Percentiles rank a stretch among this genome's conserved stretches.
Conservation (phyloP, 2,113 vertebrate genomes). For the Sardina pilchardus region DNA sequence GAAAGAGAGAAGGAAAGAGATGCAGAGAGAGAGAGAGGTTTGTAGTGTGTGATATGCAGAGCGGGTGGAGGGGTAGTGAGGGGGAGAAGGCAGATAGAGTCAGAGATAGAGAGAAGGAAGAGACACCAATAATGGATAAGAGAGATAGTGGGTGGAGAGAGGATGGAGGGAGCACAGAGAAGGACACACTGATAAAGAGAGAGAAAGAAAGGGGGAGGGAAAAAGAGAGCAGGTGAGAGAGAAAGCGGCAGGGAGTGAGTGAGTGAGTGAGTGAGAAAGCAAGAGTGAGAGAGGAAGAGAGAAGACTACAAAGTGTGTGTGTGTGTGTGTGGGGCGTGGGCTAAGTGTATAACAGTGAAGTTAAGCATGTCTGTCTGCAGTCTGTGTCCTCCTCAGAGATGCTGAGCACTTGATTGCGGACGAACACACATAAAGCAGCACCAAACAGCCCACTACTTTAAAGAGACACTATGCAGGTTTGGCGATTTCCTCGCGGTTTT, state of each 20-base stretch:
- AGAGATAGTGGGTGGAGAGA: neutral
- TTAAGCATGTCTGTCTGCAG: neutral
- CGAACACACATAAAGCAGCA: neutral
- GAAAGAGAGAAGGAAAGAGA: neutral
- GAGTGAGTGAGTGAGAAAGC: neutral
- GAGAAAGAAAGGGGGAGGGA: neutral
- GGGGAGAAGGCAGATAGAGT: constrained; percentile 1
- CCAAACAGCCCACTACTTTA: neutral
- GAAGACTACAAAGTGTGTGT: neutral
- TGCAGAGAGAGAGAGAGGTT: neutral
- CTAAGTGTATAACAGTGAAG: neutral
- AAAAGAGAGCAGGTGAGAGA: neutral
- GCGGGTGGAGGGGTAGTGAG: neutral
- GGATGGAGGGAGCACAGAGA: neutral
- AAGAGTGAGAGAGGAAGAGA: neutral
- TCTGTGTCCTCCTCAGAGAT: neutral
- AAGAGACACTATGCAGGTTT: too few relatives aligned
- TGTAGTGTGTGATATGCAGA: neutral
- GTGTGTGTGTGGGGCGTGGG: neutral
- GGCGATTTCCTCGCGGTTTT: too few relatives aligned
- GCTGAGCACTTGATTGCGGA: neutral
- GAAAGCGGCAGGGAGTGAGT: neutral
- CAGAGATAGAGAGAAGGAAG: neutral
- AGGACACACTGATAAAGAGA: neutral
- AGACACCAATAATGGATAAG: neutral